A percentile compares a stretch with the other conserved stretches of the same genome.
phyloP scores from a whole-genome alignment of 2,888 invertebrate species.

The Aspidiotus rigidus region DNA sequence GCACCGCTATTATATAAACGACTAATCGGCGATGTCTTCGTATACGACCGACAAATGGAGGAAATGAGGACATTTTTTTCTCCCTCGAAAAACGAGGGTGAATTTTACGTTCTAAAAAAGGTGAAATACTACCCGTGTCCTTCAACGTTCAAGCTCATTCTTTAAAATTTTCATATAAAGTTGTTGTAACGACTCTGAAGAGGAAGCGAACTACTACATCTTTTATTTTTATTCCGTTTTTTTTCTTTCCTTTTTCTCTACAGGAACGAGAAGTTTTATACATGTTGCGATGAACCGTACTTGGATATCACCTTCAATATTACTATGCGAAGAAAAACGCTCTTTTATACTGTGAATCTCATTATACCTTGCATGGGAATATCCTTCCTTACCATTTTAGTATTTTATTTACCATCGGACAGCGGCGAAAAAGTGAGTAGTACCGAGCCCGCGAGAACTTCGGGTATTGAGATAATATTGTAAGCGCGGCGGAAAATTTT shows the following conservation, averaged over 20 bases:
- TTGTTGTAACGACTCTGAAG: not conserved
- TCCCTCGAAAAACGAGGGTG: too few species aligned
- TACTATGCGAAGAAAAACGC: constrained; percentile 87
- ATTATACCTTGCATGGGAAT: constrained; percentile 96
- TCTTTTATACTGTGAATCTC: constrained; percentile 94
- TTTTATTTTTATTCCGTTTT: constrained; percentile 3
- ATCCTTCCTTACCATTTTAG: constrained; percentile 90
- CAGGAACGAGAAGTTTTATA: constrained; percentile 88
- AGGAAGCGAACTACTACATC: not conserved
- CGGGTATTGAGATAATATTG: not conserved
- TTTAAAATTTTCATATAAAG: not conserved
- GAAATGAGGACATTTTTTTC: too few species aligned
- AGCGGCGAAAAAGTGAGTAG: constrained; percentile 88
- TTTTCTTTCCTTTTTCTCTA: constrained; percentile 13
- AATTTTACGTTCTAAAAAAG: too few species aligned
- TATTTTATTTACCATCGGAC: constrained; percentile 95
- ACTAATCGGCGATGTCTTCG: too few species aligned
- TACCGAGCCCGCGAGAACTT: not conserved
- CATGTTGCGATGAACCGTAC: constrained; percentile 94
- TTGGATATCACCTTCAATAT: constrained; percentile 96
- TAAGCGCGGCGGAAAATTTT: not conserved
- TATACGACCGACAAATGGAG: too few species aligned
- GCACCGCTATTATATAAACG: too few species aligned
- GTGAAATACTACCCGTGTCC: not conserved
- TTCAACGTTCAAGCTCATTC: not conserved